Evolutionary conservation across 2,888 invertebrate genomes (phyloP).

Genomic region (Platyscelio sp.): DNA sequence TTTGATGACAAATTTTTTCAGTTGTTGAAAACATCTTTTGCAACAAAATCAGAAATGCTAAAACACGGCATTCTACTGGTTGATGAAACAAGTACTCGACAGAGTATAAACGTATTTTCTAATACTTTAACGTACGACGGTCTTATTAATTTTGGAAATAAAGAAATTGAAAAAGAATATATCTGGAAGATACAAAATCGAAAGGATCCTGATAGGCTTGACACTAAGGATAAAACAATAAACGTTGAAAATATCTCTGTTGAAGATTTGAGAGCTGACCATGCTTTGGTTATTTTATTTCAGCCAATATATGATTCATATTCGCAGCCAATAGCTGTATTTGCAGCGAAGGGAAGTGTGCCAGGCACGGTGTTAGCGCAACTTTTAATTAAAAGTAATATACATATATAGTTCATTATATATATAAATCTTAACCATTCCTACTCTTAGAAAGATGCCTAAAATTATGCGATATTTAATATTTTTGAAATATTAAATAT

Average conservation of each 20-base stretch:
- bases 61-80: constrained; percentile 41
- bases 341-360: constrained; percentile 29
- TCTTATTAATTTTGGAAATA: constrained; percentile 32
- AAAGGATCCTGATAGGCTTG: no score
- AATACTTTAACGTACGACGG: constrained; percentile 32
- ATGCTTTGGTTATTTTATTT: constrained; percentile 34
- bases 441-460: no score
- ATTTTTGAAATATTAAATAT: no score
- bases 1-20: constrained; percentile 55
- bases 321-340: constrained; percentile 39
- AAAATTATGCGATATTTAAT: no score
- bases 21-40: constrained; percentile 33
- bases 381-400: constrained; percentile 31
- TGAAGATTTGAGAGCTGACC: constrained; percentile 39
- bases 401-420: no score
- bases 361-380: constrained; percentile 4
- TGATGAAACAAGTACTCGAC: constrained; percentile 26
- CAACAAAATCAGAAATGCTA: constrained; percentile 41
- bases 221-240: constrained; percentile 1
- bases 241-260: not conserved
- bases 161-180: not conserved
- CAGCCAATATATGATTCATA: constrained; percentile 44
- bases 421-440: no score
- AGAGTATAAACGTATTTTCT: constrained; percentile 27
- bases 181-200: no score